Percentiles rank a stretch among this genome's conserved stretches.
Evolutionary conservation across 2,113 vertebrate genomes (phyloP).

Genomic region (Leuciscus idus): DNA sequence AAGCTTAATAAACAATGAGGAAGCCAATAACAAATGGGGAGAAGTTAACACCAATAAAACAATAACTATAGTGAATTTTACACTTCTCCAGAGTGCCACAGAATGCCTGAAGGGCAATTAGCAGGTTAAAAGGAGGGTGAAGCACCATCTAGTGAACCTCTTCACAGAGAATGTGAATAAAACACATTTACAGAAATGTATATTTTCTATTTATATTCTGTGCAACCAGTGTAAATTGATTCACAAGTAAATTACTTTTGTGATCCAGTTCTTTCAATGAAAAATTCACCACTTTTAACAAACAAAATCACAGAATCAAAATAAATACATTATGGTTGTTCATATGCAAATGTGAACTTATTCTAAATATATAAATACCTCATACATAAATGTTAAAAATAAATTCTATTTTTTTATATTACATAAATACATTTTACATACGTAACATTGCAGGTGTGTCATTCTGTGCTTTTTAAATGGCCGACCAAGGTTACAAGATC

Average conservation of each 20-base stretch:
- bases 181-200: background rate
- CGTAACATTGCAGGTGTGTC: background rate
- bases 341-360: no score
- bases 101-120: background rate
- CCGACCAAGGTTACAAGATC: background rate
- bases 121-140: background rate
- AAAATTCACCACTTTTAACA: background rate
- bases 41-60: background rate
- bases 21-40: background rate
- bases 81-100: slow-evolving; percentile 17
- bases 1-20: background rate
- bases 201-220: background rate
- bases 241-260: no score
- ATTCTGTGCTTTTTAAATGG: no score
- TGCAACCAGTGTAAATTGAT: no score
- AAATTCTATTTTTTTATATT: no score
- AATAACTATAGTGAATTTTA: background rate
- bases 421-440: background rate
- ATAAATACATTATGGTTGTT: no score
- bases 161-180: background rate
- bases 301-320: no score
- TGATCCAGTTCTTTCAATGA: background rate
- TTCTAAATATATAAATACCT: background rate
- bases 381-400: background rate
- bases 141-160: background rate